Percentiles rank a stretch among this genome's conserved stretches.
phyloP scores from a whole-genome alignment of 2,888 invertebrate species.

The Acronicta psi region DNA sequence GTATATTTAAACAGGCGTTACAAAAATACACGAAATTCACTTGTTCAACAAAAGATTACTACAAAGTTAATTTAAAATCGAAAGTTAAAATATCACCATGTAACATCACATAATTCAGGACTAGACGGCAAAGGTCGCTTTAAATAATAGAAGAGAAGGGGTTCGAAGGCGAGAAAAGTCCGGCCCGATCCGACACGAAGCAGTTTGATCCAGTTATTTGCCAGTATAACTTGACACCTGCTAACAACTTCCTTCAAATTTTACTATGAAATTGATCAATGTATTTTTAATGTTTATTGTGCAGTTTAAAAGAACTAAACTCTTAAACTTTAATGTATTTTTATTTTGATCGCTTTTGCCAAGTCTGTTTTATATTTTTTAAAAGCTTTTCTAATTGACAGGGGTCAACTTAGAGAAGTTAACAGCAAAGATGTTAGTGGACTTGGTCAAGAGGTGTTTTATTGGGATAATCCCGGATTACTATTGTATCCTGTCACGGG shows the following conservation, averaged over 20 bases:
- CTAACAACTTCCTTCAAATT: constrained; percentile 15
- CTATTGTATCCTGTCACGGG: constrained; percentile 78
- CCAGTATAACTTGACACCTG: constrained; percentile 56
- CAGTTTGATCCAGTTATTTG: constrained; percentile 57
- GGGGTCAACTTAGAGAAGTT: constrained; percentile 46
- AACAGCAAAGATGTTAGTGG: constrained; percentile 61
- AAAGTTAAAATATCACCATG: constrained; percentile 58
- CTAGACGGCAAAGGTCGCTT: constrained; percentile 61
- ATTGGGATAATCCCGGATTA: constrained; percentile 86
- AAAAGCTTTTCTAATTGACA: constrained; percentile 21
- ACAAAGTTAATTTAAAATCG: constrained; percentile 47
- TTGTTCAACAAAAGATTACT: constrained; percentile 40
- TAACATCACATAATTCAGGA: constrained; percentile 57
- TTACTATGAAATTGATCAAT: neutral
- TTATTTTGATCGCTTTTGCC: neutral
- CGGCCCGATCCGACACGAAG: constrained; percentile 55
- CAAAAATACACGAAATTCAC: constrained; percentile 15
- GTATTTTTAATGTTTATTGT: neutral
- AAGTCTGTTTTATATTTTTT: neutral
- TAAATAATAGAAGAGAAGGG: constrained; percentile 65
- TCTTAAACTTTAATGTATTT: neutral
- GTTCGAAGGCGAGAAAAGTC: constrained; percentile 66
- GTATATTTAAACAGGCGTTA: neutral
- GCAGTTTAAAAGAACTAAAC: neutral
- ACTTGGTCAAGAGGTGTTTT: constrained; percentile 83